A percentile compares a stretch with the other conserved stretches of the same genome.
These are phyloP conservation scores for Telmatherina bonti DNA, from an alignment of 2,797 vertebrate species.

Conservation along the genomic window DNA sequence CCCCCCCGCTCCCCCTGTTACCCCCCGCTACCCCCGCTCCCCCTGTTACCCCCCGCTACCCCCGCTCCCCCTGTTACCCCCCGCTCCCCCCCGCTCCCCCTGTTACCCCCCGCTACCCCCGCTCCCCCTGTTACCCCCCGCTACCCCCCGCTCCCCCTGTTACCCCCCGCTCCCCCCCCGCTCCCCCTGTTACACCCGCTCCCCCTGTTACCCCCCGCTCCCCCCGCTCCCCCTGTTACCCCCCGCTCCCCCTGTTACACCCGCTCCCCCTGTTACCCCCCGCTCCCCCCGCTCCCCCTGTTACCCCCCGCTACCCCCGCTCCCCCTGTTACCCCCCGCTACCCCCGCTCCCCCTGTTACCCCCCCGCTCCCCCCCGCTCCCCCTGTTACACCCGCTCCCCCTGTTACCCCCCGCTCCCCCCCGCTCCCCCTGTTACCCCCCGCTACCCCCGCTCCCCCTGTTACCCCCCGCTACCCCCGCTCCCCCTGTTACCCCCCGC, in stretches of 20 bases:
- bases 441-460: slow-evolving; percentile 17
- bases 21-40: slow-evolving; percentile 38
- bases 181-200: slow-evolving; percentile 12
- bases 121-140: slow-evolving; percentile 32
- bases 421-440: slow-evolving; percentile 38
- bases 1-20: slow-evolving; percentile 14
- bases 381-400: too few relatives aligned
- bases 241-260: slow-evolving; percentile 32
- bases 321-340: slow-evolving; percentile 38
- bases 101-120: slow-evolving; percentile 45
- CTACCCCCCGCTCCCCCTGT: slow-evolving; percentile 24
- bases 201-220: slow-evolving; percentile 52
- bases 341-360: slow-evolving; percentile 12
- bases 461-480: slow-evolving; percentile 41
- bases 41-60: too few relatives aligned
- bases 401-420: slow-evolving; percentile 47
- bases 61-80: too few relatives aligned
- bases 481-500: slow-evolving; percentile 12
- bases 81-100: slow-evolving; percentile 20
- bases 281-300: slow-evolving; percentile 16
- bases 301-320: slow-evolving; percentile 42
- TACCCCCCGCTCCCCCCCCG: slow-evolving; percentile 43
- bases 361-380: slow-evolving; percentile 40
- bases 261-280: slow-evolving; percentile 39
- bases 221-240: slow-evolving; percentile 30